Base-by-base conservation (phyloP, 53 echinoderm and acorn worm genomes). In the Temnopleurus reevesii region DNA sequence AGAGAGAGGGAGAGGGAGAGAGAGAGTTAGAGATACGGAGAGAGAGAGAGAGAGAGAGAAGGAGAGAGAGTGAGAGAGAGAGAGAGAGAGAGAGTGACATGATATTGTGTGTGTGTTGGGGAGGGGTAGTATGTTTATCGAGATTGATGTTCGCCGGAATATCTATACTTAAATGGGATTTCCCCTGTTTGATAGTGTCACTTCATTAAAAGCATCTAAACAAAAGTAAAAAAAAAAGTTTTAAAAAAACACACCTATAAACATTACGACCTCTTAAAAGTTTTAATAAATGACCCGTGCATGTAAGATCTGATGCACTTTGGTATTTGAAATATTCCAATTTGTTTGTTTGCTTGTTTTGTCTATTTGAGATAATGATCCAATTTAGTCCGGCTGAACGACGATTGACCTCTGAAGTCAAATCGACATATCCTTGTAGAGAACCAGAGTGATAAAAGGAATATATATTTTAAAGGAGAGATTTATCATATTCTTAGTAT, bases 291-390 rank as follows among this genome's bases (percentile, higher is more conserved):
- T 18, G 15, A 21, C 7, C 41, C 43, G 9, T 23, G 71, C 41
- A 21, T 71, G 8, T 65, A n/a, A 71, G 23, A 43, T 2, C 8
- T n/a, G 18, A 19, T 5, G 8, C 38, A 2, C 38, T 36, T 36
- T 19, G 71, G 71, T 41, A 71, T 71, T n/a, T n/a, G 36, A 71
- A 71, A 17, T 71, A 71, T 71, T 71, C 71, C n/a, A 1, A 8
- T 71, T 71, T 71, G 41, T 71, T 71, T 41, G 41, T 38, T 71
- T 71, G 71, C 41, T 71, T 71, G 71, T 34, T 71, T 71, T 29
- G 17, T 33, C 63, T 17, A 12, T 33, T 71, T 71, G 7, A 41
- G n/a, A 71, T 38, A 41, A 41, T 33, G 38, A n/a, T 10, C 43
- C 71, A 71, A 71, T 71, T 23, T 38, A 38, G 23, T 21, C 71